These are phyloP conservation scores for Sepioteuthis lessoniana DNA, from an alignment of 2,888 invertebrate genomes.

Conservation along the genomic window DNA sequence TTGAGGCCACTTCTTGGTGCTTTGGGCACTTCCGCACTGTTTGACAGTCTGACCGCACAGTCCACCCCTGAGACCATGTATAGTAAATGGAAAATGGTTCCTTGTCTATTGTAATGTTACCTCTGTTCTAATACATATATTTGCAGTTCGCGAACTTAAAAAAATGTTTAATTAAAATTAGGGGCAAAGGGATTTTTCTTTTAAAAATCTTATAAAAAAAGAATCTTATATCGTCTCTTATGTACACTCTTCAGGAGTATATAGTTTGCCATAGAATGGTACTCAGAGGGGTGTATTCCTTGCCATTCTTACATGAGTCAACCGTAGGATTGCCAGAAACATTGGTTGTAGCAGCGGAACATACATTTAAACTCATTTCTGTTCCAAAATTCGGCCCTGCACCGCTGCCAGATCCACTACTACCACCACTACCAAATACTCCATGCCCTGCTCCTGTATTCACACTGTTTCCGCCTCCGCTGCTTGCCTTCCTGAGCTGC, in stretches of 20 bases:
- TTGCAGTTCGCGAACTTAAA: neutral
- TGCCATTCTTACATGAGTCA: conserved; percentile 42
- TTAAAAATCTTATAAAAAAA: neutral
- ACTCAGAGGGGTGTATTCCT: conserved; percentile 42
- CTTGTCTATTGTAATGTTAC: neutral
- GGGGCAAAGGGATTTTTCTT: neutral
- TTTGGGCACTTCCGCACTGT: too few relatives aligned
- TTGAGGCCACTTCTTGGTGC: too few relatives aligned
- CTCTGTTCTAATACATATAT: too few relatives aligned
- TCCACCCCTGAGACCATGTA: neutral
- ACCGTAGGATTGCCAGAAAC: neutral
- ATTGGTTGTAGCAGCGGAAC: neutral
- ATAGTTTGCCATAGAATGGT: conserved; percentile 45
- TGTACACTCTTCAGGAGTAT: conserved; percentile 34
- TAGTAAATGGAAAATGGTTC: neutral
- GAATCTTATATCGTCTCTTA: neutral
- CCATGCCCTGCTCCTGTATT: conserved; percentile 1
- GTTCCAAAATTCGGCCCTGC: neutral
- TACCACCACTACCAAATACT: neutral
- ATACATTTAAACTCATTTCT: neutral
- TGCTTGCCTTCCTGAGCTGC: conserved; percentile 34
- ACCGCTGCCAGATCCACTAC: neutral
- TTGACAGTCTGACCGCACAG: too few relatives aligned
- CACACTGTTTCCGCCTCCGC: neutral
- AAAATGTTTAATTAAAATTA: neutral